These are phyloP conservation scores for Hiodon tergisus DNA, from an alignment of 2,113 vertebrate genomes.

Conservation along the genomic window DNA sequence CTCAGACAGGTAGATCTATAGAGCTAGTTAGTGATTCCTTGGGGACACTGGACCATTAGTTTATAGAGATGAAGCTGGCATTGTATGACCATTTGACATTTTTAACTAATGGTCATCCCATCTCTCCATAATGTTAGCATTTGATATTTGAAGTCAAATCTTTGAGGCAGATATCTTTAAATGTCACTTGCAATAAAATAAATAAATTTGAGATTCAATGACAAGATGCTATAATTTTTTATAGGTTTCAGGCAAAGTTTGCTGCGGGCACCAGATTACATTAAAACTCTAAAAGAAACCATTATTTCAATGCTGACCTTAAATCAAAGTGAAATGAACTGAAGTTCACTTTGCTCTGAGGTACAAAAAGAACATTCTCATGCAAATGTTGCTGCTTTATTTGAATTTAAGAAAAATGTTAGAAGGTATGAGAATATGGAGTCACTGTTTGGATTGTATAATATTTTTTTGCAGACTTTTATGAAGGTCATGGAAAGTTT, in stretches of 20 bases:
- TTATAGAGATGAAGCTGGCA: conserved; percentile 40
- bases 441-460: not conserved
- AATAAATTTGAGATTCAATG: conserved; percentile 34
- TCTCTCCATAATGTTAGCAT: conserved; percentile 45
- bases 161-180: conserved; percentile 58
- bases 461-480: not conserved
- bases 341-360: not conserved
- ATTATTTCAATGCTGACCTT: not conserved
- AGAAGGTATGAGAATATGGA: not conserved
- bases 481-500: no score
- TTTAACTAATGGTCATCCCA: conserved; percentile 56
- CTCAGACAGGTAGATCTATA: not conserved
- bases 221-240: conserved; percentile 28
- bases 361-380: no score
- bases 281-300: not conserved
- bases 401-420: conserved; percentile 10
- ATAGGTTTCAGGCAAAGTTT: conserved; percentile 11
- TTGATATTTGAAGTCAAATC: conserved; percentile 56
- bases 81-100: conserved; percentile 52
- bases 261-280: conserved; percentile 22
- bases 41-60: conserved; percentile 25
- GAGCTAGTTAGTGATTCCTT: conserved; percentile 24
- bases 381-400: not conserved
- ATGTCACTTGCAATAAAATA: conserved; percentile 56
- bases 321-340: not conserved